A percentile compares a stretch with the other conserved stretches of the same genome.
Conservation (phyloP, 2,797 vertebrate genomes). For the Silurus lanzhouensis region DNA sequence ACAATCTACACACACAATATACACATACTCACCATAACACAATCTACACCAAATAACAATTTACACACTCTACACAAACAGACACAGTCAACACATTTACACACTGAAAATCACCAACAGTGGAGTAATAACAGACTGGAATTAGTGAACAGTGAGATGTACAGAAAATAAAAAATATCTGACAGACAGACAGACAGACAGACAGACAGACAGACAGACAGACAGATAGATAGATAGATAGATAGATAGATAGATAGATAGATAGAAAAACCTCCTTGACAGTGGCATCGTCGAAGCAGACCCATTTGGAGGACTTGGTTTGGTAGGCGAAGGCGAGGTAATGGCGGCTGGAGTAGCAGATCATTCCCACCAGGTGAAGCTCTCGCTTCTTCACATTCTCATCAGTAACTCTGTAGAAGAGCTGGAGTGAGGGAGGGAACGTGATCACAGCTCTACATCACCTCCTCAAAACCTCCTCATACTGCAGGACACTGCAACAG, state of each 20-base stretch:
- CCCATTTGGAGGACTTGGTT: slow-evolving; percentile 96
- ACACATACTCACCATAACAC: too few species aligned
- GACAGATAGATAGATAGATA: too few species aligned
- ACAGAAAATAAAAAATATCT: not conserved
- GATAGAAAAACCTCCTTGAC: slow-evolving; percentile 91
- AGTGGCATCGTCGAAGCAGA: slow-evolving; percentile 96
- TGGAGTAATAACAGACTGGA: too few species aligned
- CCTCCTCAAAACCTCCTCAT: not conserved
- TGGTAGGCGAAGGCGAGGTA: slow-evolving; percentile 98
- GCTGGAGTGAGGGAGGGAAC: slow-evolving; percentile 69
- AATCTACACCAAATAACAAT: too few species aligned
- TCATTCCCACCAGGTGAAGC: slow-evolving; percentile 95
- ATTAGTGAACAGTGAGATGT: too few species aligned
- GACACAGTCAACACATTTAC: too few species aligned
- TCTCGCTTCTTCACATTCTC: slow-evolving; percentile 93
- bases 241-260: not conserved
- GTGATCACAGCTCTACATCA: not conserved
- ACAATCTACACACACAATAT: too few species aligned
- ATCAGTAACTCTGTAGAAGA: slow-evolving; percentile 95
- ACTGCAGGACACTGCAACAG: not conserved
- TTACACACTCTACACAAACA: too few species aligned
- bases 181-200: too few species aligned
- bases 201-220: too few species aligned
- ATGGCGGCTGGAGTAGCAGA: slow-evolving; percentile 96
- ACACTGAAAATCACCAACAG: too few species aligned